Evolutionary conservation across 1,140 invertebrate genomes (phyloP).

Genomic region (Drosophila nannoptera): DNA sequence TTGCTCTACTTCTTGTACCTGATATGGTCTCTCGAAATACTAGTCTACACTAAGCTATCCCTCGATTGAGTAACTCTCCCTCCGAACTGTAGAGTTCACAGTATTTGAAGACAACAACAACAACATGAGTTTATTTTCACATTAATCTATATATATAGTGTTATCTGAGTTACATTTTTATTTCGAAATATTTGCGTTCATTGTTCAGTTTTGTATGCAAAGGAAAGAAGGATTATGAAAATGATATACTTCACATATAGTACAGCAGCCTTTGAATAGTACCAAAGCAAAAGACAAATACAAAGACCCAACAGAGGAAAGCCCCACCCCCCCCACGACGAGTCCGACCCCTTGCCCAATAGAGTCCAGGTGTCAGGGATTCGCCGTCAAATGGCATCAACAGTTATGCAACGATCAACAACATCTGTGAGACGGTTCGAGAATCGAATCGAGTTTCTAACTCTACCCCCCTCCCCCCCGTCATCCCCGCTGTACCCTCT

Average conservation of each 20-base stretch:
- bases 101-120: slow-evolving; percentile 18
- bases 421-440: slow-evolving; percentile 28
- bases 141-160: slow-evolving; percentile 5
- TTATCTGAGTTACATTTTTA: slow-evolving; percentile 43
- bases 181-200: slow-evolving; percentile 51
- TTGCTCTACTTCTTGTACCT: slow-evolving; percentile 1
- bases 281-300: slow-evolving; percentile 34
- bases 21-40: neutral
- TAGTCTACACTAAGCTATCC: neutral
- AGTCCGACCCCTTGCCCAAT: neutral
- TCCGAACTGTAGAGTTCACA: slow-evolving; percentile 15
- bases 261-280: slow-evolving; percentile 72
- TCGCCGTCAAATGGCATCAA: neutral
- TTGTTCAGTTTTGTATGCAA: slow-evolving; percentile 48
- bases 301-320: slow-evolving; percentile 2
- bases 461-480: slow-evolving; percentile 5
- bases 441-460: neutral
- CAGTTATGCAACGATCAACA: slow-evolving; percentile 33
- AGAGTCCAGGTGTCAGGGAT: neutral
- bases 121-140: slow-evolving; percentile 44
- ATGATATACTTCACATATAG: slow-evolving; percentile 75
- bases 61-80: neutral
- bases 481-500: slow-evolving; percentile 20
- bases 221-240: slow-evolving; percentile 63
- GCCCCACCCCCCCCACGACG: neutral